Conservation (phyloP, 2,888 invertebrate species). For the Odontocerum albicorne region DNA sequence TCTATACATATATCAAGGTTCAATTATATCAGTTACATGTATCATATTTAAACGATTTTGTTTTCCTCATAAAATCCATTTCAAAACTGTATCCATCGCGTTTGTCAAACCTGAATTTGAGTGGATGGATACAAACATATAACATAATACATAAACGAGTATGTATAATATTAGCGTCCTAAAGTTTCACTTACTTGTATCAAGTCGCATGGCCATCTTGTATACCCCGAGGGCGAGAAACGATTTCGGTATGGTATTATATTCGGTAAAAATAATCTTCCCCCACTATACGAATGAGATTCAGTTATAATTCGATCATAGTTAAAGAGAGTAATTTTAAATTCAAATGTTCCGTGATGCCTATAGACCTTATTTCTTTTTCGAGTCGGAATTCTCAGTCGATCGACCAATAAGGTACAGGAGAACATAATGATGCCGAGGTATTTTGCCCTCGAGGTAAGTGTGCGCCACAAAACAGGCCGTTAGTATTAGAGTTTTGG, state of each 20-base stretch:
- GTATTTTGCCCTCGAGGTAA: constrained; percentile 32
- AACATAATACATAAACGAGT: neutral
- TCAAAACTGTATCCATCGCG: too few species aligned
- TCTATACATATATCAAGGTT: too few species aligned
- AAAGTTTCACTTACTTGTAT: constrained; percentile 3
- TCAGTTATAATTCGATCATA: constrained; percentile 28
- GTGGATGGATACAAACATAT: neutral
- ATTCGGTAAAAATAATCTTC: constrained; percentile 25
- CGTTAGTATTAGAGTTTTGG: constrained; percentile 24
- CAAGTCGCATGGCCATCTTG: constrained; percentile 15
- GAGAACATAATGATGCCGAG: constrained; percentile 28
- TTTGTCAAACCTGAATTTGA: constrained; percentile 5
- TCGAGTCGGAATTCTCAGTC: constrained; percentile 21
- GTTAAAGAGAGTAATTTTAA: constrained; percentile 35
- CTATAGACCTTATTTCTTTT: constrained; percentile 17
- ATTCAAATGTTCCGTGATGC: constrained; percentile 35
- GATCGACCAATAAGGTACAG: constrained; percentile 35
- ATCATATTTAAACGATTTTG: too few species aligned
- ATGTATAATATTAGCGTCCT: too few species aligned
- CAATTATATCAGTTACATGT: too few species aligned
- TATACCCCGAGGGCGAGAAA: constrained; percentile 31
- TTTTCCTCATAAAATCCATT: too few species aligned
- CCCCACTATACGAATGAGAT: constrained; percentile 10
- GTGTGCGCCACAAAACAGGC: constrained; percentile 22
- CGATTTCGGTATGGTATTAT: constrained; percentile 30